A percentile compares a stretch with the other conserved stretches of the same genome.
Conservation (phyloP, 2,888 invertebrate species). For the Nebria brevicollis region DNA sequence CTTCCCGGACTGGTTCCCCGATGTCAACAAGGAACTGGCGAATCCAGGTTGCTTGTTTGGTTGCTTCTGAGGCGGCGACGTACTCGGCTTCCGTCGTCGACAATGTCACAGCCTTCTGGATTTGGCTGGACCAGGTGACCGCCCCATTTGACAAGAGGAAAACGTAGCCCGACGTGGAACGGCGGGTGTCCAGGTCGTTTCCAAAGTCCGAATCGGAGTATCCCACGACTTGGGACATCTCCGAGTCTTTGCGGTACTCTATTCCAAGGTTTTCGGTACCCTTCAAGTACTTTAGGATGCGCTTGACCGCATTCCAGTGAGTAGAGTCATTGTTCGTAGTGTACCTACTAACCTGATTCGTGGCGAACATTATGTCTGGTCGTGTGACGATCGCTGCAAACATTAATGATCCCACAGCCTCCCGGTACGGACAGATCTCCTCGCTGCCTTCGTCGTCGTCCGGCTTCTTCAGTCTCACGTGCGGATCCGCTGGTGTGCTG, state of each 20-base stretch:
- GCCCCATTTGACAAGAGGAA: conserved; percentile 11
- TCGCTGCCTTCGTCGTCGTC: too few species aligned
- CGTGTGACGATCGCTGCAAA: conserved; percentile 6
- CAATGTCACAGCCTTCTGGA: conserved; percentile 10
- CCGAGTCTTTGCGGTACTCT: neutral
- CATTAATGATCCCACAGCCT: conserved; percentile 13
- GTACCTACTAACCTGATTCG: neutral
- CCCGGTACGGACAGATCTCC: conserved; percentile 1
- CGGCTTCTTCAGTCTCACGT: neutral
- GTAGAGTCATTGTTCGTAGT: neutral
- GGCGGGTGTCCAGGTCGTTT: conserved; percentile 21
- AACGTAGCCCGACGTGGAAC: conserved; percentile 15
- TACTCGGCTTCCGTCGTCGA: conserved; percentile 24
- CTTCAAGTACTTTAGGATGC: neutral
- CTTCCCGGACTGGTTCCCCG: conserved; percentile 11
- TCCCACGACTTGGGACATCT: conserved; percentile 26
- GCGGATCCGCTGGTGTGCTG: conserved; percentile 18
- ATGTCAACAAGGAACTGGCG: conserved; percentile 19
- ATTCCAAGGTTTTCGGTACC: neutral
- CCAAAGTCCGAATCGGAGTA: conserved; percentile 28
- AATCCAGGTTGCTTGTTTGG: conserved; percentile 22
- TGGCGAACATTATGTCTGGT: conserved; percentile 14
- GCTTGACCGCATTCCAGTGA: neutral
- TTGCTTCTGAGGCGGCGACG: conserved; percentile 24
- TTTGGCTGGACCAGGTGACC: conserved; percentile 7